Base-by-base conservation (phyloP, 2,888 invertebrate genomes). In the Leptopilina syphax region DNA sequence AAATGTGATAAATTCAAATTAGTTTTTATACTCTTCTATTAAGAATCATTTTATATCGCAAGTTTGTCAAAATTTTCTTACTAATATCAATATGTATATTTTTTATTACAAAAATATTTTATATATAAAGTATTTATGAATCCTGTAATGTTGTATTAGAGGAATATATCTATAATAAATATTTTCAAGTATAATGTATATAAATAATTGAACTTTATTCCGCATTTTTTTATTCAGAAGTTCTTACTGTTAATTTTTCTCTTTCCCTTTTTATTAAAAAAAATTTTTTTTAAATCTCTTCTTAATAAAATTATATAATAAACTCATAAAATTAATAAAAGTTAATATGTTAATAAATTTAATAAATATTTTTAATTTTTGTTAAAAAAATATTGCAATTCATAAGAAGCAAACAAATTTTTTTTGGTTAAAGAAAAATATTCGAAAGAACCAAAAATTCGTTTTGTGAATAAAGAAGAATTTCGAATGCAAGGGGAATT, bases 21-120 rank as follows among this genome's bases (percentile, higher is more conserved):
- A 70, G 68, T 70, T 70, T 63, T 70, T 70, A n/a, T 70, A 70
- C 68, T 67, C 67, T 67, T n/a, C 7, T 6, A n/a, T 41, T 44
- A 8, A 63, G 24, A 63, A 63, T 63, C 63, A 18, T 63, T 63
- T 63, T 24, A 63, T 24, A 63, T 18, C 24, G 63, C 24, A 65
- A 34, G 34, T 34, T 65, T 24, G 41, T 41, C 41, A 12, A 34
- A 65, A 65, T 34, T 65, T 65, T 27, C 3, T 65, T 63, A 63
- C 8, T 24, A 63, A n/a, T 63, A 63, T 44, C 9, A 63, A n/a
- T 63, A 63, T 44, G 44, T 65, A 6, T 47, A 47, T 68, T 68
- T 68, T 68, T 47, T 65, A 34, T 24, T 65, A 9, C 12, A 65
- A 65, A 65, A 1, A 34, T 41, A 41, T 4, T 41, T 63, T 18